Conservation (phyloP, 1,140 invertebrate genomes). For the Halesus radiatus region DNA sequence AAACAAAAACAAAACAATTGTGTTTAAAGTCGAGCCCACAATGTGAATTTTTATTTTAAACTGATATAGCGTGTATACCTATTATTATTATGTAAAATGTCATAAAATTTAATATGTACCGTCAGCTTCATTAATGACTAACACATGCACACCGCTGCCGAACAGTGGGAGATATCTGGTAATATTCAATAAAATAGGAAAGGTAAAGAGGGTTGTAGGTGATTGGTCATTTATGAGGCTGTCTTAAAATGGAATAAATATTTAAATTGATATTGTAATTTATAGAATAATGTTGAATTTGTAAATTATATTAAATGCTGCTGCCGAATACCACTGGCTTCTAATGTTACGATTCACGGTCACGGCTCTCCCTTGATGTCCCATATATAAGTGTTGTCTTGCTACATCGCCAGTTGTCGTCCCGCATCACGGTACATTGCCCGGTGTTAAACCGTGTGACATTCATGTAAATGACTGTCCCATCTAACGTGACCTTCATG, state of each 20-base stretch:
- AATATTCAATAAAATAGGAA: no score
- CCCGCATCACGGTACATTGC: neutral
- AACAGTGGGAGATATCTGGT: no score
- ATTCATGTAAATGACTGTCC: neutral
- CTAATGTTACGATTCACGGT: conserved; percentile 14
- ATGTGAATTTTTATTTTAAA: conserved; percentile 27
- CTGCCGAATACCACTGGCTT: conserved; percentile 25
- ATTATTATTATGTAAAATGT: conserved; percentile 2
- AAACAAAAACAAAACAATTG: neutral
- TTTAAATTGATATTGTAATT: conserved; percentile 38
- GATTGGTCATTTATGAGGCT: no score
- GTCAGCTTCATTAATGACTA: conserved; percentile 4
- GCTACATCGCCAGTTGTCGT: neutral
- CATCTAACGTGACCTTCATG: no score
- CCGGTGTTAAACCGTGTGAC: neutral
- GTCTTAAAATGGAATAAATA: conserved; percentile 30
- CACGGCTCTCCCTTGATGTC: conserved; percentile 5
- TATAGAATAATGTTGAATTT: conserved; percentile 38
- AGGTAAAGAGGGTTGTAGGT: no score
- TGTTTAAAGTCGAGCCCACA: conserved; percentile 1
- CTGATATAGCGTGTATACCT: neutral
- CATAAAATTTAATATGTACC: conserved; percentile 7
- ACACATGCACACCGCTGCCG: no score
- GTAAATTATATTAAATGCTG: conserved; percentile 36
- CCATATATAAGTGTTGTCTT: no score